These are phyloP conservation scores for Lithophane ornitopus DNA, from an alignment of 2,888 invertebrate species.

Conservation along the genomic window DNA sequence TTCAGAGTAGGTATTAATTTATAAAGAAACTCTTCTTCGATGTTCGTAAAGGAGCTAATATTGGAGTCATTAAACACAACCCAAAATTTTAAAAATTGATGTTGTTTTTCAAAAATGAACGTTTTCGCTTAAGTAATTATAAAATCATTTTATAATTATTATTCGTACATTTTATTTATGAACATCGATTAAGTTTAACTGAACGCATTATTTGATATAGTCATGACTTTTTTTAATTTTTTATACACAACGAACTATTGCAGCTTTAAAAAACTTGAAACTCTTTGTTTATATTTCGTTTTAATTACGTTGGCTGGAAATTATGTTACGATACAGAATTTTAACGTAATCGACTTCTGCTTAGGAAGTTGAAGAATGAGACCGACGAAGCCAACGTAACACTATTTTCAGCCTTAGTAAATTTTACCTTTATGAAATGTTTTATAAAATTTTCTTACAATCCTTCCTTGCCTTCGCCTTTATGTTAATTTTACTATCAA, in stretches of 20 bases:
- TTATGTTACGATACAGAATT: not conserved
- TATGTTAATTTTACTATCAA: slow-evolving; percentile 20
- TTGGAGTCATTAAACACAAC: not conserved
- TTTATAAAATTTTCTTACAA: too few species aligned
- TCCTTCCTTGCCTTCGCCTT: too few species aligned
- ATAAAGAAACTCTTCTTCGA: slow-evolving; percentile 45
- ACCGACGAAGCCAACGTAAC: not conserved
- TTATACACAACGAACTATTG: slow-evolving; percentile 21
- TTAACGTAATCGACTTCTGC: too few species aligned
- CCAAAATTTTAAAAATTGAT: not conserved
- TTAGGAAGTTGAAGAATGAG: not conserved
- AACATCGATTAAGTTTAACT: slow-evolving; percentile 43
- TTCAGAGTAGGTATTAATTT: slow-evolving; percentile 61
- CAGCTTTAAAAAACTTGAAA: slow-evolving; percentile 20
- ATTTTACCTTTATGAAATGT: not conserved
- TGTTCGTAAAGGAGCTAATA: slow-evolving; percentile 20
- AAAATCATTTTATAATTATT: not conserved
- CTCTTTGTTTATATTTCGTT: slow-evolving; percentile 17
- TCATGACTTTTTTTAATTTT: slow-evolving; percentile 45
- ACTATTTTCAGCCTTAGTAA: slow-evolving; percentile 10
- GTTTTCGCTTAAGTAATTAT: not conserved
- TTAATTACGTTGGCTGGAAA: slow-evolving; percentile 13
- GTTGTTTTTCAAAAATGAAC: not conserved
- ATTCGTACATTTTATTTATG: slow-evolving; percentile 8
- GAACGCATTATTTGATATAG: slow-evolving; percentile 25